Base-by-base conservation (phyloP, 2,888 invertebrate genomes). In the Drosophila rubida region DNA sequence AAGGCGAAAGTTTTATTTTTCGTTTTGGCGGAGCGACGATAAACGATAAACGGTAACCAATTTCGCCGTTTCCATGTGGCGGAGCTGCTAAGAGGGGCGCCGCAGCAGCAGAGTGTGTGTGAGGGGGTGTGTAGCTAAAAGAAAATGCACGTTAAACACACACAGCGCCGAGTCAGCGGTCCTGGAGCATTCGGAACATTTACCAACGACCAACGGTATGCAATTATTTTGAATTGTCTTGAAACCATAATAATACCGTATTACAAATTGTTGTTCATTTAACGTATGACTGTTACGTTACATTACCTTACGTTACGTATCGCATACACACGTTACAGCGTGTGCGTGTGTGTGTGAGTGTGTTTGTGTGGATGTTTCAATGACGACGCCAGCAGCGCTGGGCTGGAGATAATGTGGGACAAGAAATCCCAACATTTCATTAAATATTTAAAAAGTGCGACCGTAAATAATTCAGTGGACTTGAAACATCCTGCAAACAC, bases 121-220 rank as follows among this genome's bases (percentile, higher is more conserved):
- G n/a, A n/a, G 32, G 44, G 35, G 51, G 49, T 71, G 62, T 73
- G 23, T 25, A 14, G 49, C 62, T 62, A 65, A 60, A 59, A 82
- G 55, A 90, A 89, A 83, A 91, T 91, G 91, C 91, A 91, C 87
- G 90, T 91, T 82, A 91, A 91, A 89, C 91, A 91, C 80, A 90
- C 90, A 83, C 91, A 91, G 87, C 90, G 91, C 76, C 90, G 91
- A 90, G 92, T 91, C 80, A 92, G 92, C 89, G 92, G 91, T 87
- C 91, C 91, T 86, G 91, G 91, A 90, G 91, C 91, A 80, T 91
- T 92, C 76, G 92, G 91, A 88, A 91, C 91, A 79, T 91, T 90
- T 79, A 83, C 82, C 87, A 91, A 88, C 85, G 90, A 91, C 81
- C 90, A 91, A 87, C 91, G 91, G 91, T 91, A 90, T 71, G 76